Conservation (phyloP, 2,797 vertebrate species). For the Pelochelys cantorii region DNA sequence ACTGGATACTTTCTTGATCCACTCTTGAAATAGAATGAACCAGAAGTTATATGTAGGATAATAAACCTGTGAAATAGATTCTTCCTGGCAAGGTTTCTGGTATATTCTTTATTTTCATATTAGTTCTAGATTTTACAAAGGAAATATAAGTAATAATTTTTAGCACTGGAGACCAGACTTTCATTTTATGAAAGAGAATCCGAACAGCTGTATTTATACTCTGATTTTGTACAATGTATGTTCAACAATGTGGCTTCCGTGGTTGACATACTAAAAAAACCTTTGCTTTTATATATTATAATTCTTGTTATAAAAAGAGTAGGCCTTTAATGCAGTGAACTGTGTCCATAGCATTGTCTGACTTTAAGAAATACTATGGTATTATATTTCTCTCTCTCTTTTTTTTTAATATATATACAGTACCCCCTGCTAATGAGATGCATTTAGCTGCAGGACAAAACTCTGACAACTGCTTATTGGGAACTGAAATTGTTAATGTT, state of each 20-base stretch:
- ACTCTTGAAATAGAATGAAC: constrained; percentile 71
- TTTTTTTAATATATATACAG: background rate
- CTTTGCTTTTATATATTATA: background rate
- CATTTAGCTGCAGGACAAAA: background rate
- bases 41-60: constrained; percentile 70
- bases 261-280: too few species aligned
- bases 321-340: background rate
- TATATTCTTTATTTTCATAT: constrained; percentile 59
- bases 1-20: constrained; percentile 39
- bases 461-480: background rate
- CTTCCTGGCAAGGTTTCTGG: too few species aligned
- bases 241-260: background rate
- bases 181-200: background rate
- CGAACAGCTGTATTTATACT: background rate
- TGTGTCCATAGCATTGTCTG: background rate
- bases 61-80: constrained; percentile 66
- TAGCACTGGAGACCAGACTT: background rate
- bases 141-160: constrained; percentile 46
- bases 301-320: background rate
- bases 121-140: constrained; percentile 26
- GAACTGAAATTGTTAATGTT: background rate
- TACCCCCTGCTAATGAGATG: background rate
- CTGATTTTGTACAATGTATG: background rate
- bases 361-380: background rate
- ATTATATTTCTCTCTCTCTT: too few species aligned